These are phyloP conservation scores for Etia nguti DNA, from an alignment of 2,113 vertebrate species.

Conservation along the genomic window DNA sequence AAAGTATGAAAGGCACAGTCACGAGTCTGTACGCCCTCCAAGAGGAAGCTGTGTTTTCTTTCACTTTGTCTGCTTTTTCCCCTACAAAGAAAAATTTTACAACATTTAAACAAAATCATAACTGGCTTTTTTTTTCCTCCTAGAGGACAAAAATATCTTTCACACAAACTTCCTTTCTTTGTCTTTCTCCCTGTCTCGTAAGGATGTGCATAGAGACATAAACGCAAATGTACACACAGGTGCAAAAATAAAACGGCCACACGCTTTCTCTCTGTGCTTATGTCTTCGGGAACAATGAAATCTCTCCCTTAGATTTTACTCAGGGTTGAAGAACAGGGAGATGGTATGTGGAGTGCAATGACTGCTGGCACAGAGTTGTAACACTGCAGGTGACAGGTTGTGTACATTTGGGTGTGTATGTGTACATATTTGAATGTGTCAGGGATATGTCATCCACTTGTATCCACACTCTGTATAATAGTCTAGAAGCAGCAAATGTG, in stretches of 20 bases:
- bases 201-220: neutral
- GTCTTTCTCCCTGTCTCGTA: neutral
- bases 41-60: constrained; percentile 20
- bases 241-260: constrained; percentile 25
- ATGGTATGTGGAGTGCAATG: constrained; percentile 54
- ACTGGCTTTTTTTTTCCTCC: constrained; percentile 22
- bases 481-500: constrained; percentile 4
- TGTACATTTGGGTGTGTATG: constrained; percentile 39
- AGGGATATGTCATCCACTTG: constrained; percentile 8
- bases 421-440: constrained; percentile 17
- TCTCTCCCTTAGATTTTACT: constrained; percentile 75
- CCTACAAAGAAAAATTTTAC: constrained; percentile 18
- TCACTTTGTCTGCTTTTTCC: constrained; percentile 26
- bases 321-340: constrained; percentile 77
- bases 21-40: constrained; percentile 1
- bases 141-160: constrained; percentile 20
- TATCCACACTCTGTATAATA: neutral
- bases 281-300: constrained; percentile 68
- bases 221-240: neutral
- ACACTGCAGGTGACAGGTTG: constrained; percentile 1
- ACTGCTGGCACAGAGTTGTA: constrained; percentile 27
- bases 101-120: constrained; percentile 31
- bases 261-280: constrained; percentile 63
- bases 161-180: constrained; percentile 19
- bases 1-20: constrained; percentile 32